Evolutionary conservation across 2,113 vertebrate genomes (phyloP), one percentile per base, ranked within the genome.

Genomic region (Tringa solitaria): DNA sequence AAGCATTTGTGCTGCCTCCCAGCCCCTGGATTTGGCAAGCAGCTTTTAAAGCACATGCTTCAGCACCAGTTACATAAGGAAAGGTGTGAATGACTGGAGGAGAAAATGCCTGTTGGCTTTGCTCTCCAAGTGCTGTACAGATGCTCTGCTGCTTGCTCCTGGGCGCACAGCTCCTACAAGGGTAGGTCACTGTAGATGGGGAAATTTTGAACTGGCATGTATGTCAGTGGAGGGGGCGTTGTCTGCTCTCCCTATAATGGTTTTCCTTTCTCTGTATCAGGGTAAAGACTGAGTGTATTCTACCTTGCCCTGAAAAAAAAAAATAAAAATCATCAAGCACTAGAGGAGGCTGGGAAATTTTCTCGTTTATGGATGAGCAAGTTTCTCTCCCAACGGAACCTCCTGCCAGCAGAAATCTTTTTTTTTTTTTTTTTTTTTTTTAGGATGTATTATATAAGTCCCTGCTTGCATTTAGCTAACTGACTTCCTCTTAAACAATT

Each of bases 351-450:
- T 6, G 84, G 96, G 94, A 96, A 91, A 91, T 95, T 87, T 94
- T 67, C 80, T 68, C 87, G 79, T 96, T 96, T 97, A 96, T 96
- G 94, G 96, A 93, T 97, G 96, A 97, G 85, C 87, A 94, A 95
- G 63, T 96, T 94, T 85, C 77, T 93, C 69, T 97, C 97, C 96
- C 96, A 91, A 77, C 0, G 70, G 96, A 97, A 92, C 90, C 90
- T 96, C 87, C 89, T 95, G 93, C 90, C 95, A 97, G 91, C 70
- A 96, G 73, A 91, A 83, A 18, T 80, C 1, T 35, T 35, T 33
- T 86, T 79, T 65, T 53, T 65, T 93, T 35, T 35, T 33, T 86
- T 79, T 65, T 53, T 65, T 93, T 95, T 96, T 97, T 96, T 90
- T 37, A 35, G 59, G 60, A 76, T 70, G 92, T 74, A 92, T 97